These are phyloP conservation scores for Oppia nitens DNA, from an alignment of 1,140 invertebrate species.

Conservation along the genomic window DNA sequence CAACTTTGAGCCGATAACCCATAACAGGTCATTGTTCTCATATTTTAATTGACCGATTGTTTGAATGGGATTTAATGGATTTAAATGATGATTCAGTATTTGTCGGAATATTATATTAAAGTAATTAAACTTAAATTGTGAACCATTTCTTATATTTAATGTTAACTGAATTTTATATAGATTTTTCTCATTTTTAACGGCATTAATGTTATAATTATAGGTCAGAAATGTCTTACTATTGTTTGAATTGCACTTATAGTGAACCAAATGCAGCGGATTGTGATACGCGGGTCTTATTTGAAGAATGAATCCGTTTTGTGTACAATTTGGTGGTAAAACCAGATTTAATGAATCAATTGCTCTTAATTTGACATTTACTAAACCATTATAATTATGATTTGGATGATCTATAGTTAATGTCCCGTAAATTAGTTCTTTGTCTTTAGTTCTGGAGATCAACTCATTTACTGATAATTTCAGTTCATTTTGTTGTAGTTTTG, in stretches of 20 bases:
- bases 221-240: background rate
- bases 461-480: background rate
- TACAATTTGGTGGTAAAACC: conserved; percentile 1
- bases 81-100: background rate
- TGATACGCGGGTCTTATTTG: background rate
- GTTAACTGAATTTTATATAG: background rate
- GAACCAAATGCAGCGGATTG: background rate
- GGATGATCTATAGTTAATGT: background rate
- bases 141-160: background rate
- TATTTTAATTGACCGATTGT: background rate
- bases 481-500: background rate
- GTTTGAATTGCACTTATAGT: background rate
- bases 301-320: background rate
- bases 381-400: background rate
- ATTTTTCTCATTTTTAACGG: background rate
- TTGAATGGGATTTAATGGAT: background rate
- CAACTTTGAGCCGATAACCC: conserved; percentile 2
- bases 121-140: background rate
- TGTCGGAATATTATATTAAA: background rate
- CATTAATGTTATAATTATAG: background rate
- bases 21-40: background rate
- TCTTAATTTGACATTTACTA: background rate
- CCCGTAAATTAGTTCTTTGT: conserved; percentile 2
- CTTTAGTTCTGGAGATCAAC: background rate
- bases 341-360: background rate